phyloP scores from a whole-genome alignment of 2,888 invertebrate species.

The Drosophila paramelanica region DNA sequence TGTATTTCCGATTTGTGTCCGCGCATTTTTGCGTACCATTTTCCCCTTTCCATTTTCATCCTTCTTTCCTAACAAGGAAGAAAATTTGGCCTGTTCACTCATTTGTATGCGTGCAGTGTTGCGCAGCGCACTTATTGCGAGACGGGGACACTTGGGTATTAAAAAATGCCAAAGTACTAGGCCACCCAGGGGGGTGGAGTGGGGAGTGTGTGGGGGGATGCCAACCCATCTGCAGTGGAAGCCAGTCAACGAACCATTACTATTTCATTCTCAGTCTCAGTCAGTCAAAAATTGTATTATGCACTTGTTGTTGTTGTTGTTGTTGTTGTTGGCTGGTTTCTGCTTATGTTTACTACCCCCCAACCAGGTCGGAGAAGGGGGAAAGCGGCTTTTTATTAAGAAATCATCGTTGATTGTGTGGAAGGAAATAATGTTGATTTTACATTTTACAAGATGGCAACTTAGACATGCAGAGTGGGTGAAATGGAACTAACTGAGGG shows the following conservation, averaged over 20 bases:
- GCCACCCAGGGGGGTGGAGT: constrained; percentile 16
- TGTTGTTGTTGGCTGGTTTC: constrained; percentile 49
- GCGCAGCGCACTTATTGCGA: constrained; percentile 77
- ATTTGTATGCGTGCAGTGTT: constrained; percentile 78
- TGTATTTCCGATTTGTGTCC: constrained; percentile 76
- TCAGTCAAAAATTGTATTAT: constrained; percentile 74
- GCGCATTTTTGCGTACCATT: constrained; percentile 51
- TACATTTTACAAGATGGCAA: constrained; percentile 62
- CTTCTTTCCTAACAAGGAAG: constrained; percentile 22
- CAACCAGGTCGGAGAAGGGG: constrained; percentile 5
- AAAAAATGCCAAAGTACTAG: constrained; percentile 71
- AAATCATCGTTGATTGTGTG: constrained; percentile 80
- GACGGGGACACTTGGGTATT: constrained; percentile 76
- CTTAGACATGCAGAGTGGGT: constrained; percentile 34
- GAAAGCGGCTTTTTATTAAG: constrained; percentile 72
- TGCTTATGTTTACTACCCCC: constrained; percentile 35
- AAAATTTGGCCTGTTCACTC: constrained; percentile 37
- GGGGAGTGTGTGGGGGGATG: neutral
- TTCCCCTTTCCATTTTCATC: neutral
- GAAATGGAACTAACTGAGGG: constrained; percentile 31
- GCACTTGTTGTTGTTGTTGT: constrained; percentile 57
- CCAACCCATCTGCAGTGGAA: constrained; percentile 25
- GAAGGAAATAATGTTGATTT: constrained; percentile 79
- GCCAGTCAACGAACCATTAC: constrained; percentile 74
- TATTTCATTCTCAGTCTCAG: constrained; percentile 53